Base-by-base conservation (phyloP, 2,113 vertebrate species). In the Vidua chalybeata region DNA sequence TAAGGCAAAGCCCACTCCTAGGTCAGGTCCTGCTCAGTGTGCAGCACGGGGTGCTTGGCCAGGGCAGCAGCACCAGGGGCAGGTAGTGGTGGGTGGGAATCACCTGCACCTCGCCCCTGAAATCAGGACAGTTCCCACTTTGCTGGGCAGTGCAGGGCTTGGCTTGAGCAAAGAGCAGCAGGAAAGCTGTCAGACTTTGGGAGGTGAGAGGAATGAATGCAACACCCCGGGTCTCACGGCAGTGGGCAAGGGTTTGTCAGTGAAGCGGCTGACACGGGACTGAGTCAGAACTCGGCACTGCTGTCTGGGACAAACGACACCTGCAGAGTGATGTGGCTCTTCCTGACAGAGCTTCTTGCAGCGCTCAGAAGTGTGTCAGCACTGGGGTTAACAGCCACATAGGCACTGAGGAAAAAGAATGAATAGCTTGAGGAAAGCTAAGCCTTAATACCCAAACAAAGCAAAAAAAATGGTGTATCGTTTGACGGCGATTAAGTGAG, bases 161-260 rank as follows among this genome's bases (percentile, higher is more conserved):
- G 61, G 12, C 37, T 31, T 5, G 30, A n/a, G 56, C 37, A 20
- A 49, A 41, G 13, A 59, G 48, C 28, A 30, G 84, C 30, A 26
- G 64, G 4, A 48, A 43, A 64, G 8, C 31, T 48, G 68, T 22
- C 27, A 24, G 21, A 8, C 30, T 64, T 27, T 4, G 43, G 52
- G 71, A 83, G 66, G 62, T 5, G 54, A 21, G 48, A 75, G 71
- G 43, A 21, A 1, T 7, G 67, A 56, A 16, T 2, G 4, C 49
- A 37, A 1, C 8, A 7, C 3, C 13, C 33, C 0, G 2, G 24
- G 3, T 43, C 52, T 75, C 52, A 12, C 0, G 1, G 77, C 11
- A 4, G 33, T 3, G 4, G 52, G 90, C n/a, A 19, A 8, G 39
- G 20, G 4, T 28, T 75, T 7, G 4, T 37, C 21, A 5, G 45